phyloP scores from a whole-genome alignment of 2,797 vertebrate genomes.

The Hephaestus fuliginosus region DNA sequence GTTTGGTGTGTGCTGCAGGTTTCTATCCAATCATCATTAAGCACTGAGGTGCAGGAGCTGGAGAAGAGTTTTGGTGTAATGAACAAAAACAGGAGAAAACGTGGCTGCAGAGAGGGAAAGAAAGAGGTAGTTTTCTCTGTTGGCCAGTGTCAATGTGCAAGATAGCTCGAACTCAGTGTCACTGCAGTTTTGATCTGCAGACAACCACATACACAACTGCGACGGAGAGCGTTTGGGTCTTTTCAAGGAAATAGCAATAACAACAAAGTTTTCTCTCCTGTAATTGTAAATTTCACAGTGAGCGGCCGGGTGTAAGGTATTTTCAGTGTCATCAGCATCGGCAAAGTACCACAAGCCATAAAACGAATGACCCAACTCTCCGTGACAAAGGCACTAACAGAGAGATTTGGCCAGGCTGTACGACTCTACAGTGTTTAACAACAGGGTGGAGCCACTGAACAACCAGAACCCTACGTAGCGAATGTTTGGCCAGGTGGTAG shows the following conservation, averaged over 20 bases:
- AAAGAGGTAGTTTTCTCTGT: conserved; percentile 1
- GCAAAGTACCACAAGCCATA: conserved; percentile 41
- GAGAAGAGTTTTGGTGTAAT: conserved; percentile 40
- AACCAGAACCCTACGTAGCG: conserved; percentile 38
- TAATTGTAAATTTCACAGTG: conserved; percentile 48
- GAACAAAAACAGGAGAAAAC: conserved; percentile 36
- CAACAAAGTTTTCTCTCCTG: conserved; percentile 24
- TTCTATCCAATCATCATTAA: conserved; percentile 59
- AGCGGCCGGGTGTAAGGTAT: conserved; percentile 36
- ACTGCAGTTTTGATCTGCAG: conserved; percentile 13
- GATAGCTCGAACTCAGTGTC: conserved; percentile 12
- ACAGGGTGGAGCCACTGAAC: conserved; percentile 53
- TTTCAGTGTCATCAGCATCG: conserved; percentile 44
- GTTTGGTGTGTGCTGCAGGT: conserved; percentile 34
- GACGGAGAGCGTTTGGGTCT: conserved; percentile 14
- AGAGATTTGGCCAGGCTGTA: conserved; percentile 48
- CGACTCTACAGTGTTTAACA: conserved; percentile 43
- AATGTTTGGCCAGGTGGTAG: conserved; percentile 74
- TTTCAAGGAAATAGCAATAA: conserved; percentile 26
- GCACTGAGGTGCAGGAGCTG: conserved; percentile 31
- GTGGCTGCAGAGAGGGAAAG: conserved; percentile 23
- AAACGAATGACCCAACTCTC: conserved; percentile 52
- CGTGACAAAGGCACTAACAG: conserved; percentile 54
- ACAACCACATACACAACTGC: conserved; percentile 8
- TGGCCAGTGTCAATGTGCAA: conserved; percentile 7